phyloP scores from a whole-genome alignment of 2,113 vertebrate species.

The Garra rufa region DNA sequence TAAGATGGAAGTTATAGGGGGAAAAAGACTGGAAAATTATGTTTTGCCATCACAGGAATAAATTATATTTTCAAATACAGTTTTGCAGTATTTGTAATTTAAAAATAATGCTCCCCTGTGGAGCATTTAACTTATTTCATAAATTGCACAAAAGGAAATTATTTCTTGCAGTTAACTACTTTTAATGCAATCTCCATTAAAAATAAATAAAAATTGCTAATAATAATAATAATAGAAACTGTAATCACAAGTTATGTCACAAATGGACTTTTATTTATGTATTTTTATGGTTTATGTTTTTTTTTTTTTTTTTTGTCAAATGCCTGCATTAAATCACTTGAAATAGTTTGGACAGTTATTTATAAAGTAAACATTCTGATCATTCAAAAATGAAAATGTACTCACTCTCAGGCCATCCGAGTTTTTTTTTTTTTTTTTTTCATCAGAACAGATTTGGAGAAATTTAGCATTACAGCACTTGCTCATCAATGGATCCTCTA shows the following conservation, averaged over 20 bases:
- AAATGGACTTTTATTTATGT: neutral
- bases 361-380: no score
- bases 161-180: neutral
- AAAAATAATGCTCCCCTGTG: no score
- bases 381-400: no score
- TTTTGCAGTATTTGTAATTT: no score
- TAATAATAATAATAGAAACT: neutral
- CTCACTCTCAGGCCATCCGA: no score
- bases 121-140: neutral
- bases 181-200: neutral
- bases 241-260: neutral
- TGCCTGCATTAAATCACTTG: neutral
- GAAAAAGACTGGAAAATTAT: neutral
- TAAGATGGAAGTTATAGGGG: neutral
- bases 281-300: neutral
- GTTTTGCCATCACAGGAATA: neutral
- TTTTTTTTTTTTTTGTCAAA: neutral
- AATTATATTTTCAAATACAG: neutral
- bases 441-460: no score
- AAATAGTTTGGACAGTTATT: neutral
- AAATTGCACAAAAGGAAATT: neutral
- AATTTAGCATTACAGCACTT: no score
- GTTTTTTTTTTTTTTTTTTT: no score
- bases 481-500: no score
- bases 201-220: neutral